Conservation (phyloP, 2,113 vertebrate species). For the Macroglossus sobrinus region DNA sequence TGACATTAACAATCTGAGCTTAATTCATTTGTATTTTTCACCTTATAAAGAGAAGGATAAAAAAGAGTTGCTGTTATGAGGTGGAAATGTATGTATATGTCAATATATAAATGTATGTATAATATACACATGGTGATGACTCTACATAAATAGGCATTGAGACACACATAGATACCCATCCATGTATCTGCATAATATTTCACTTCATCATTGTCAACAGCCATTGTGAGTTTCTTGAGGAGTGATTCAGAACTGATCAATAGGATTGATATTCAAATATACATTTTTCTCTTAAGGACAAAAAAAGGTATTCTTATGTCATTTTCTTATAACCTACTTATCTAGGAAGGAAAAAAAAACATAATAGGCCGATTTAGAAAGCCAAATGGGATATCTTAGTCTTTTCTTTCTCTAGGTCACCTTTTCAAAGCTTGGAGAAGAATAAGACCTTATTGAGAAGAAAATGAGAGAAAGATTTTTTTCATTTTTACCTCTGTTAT, state of each 20-base stretch:
- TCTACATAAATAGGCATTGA: neutral
- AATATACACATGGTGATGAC: neutral
- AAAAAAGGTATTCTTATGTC: neutral
- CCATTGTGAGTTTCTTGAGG: neutral
- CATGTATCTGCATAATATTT: neutral
- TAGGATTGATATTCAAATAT: neutral
- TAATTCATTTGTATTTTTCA: neutral
- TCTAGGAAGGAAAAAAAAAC: neutral
- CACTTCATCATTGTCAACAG: neutral
- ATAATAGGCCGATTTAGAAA: neutral
- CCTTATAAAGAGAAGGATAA: neutral
- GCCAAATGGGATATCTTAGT: neutral
- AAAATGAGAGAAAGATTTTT: neutral
- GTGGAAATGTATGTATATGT: neutral
- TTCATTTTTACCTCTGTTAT: neutral
- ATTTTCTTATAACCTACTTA: neutral
- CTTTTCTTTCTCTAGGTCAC: neutral
- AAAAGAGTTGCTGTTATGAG: neutral
- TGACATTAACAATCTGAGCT: neutral
- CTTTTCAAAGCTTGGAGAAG: neutral
- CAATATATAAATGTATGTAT: neutral
- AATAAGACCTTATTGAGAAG: neutral
- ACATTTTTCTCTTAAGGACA: neutral
- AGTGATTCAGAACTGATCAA: neutral
- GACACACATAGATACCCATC: neutral